Evolutionary conservation across 1,140 invertebrate genomes (phyloP), one percentile per base, ranked within the genome.

Genomic region (Trachymyrmex cornetzi): DNA sequence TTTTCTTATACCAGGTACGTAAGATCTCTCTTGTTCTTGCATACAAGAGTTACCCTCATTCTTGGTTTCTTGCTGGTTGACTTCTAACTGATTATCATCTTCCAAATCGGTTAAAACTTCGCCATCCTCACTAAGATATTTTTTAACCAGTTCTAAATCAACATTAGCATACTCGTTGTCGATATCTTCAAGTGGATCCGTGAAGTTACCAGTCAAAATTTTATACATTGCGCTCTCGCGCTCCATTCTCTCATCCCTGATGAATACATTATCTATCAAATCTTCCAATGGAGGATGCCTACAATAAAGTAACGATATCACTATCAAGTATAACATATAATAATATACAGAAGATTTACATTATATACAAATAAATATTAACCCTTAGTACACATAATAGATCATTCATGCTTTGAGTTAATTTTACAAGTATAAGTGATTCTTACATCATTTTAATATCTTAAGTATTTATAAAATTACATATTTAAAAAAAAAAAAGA

Each of bases 271-370:
- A 3, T 93, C 91, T 24, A 92, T 44, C 0, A 93, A 50, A 19
- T 93, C 92, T 38, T 93, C 90, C 3, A 93, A 71, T 2, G 88
- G 19, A 57, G 88, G 82, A 85, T 88, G 61, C 93, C 93, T 93
- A 22, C 30, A 89, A 88, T 22, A 22, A 44, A 27, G 27, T 3
- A 7, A 66, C 19, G 11, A 61, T 67, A 61, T 72, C 61, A 66
- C 3, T 34, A 44, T 63, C 1, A 27, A 50, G 38, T 44, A 44
- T 44, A 44, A 44, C 38, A 38, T 44, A 44, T 30, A 66, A 2
- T 82, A 19, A 22, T 72, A 50, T 66, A 22, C 67, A 53, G 27
- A 55, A 82, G 16, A 48, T 86, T 27, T 24, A 72, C 12, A 22
- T 48, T 24, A 48, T 34, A 44, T 12, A 67, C 48, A 55, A 27